Evolutionary conservation across 2,888 invertebrate species (phyloP).

Genomic region (Chrysotoxum bicinctum): DNA sequence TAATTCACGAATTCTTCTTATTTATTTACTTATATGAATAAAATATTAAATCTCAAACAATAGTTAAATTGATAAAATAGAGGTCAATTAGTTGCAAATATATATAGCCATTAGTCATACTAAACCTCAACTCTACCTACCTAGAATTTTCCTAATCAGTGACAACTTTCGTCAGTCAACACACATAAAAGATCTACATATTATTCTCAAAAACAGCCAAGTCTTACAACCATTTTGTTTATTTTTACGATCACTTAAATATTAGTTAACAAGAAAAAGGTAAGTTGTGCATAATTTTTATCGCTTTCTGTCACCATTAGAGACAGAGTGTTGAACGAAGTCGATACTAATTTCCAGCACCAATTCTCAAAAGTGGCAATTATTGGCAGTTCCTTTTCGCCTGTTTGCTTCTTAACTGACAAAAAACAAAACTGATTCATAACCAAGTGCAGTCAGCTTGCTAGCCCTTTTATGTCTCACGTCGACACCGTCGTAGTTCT

Average conservation of each 20-base stretch:
- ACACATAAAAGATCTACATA: constrained; percentile 21
- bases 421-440: constrained; percentile 24
- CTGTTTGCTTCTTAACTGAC: neutral
- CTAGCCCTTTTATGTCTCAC: constrained; percentile 32
- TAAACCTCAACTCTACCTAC: neutral
- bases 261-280: constrained; percentile 34
- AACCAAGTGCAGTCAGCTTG: constrained; percentile 9
- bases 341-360: constrained; percentile 50
- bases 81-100: neutral
- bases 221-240: constrained; percentile 6
- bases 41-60: neutral
- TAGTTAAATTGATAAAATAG: neutral
- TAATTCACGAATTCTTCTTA: too few species aligned
- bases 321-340: constrained; percentile 2
- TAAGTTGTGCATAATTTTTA: constrained; percentile 47
- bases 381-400: constrained; percentile 25
- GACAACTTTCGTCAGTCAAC: constrained; percentile 17
- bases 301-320: constrained; percentile 56
- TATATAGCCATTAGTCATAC: neutral
- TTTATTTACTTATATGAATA: too few species aligned
- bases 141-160: neutral
- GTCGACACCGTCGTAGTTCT: neutral
- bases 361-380: constrained; percentile 49
- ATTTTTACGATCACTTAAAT: constrained; percentile 32
- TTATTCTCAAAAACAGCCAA: neutral